Percentiles rank a stretch among this genome's conserved stretches.
phyloP scores from a whole-genome alignment of 2,888 invertebrate species.

The Monoplex corrugatus region DNA sequence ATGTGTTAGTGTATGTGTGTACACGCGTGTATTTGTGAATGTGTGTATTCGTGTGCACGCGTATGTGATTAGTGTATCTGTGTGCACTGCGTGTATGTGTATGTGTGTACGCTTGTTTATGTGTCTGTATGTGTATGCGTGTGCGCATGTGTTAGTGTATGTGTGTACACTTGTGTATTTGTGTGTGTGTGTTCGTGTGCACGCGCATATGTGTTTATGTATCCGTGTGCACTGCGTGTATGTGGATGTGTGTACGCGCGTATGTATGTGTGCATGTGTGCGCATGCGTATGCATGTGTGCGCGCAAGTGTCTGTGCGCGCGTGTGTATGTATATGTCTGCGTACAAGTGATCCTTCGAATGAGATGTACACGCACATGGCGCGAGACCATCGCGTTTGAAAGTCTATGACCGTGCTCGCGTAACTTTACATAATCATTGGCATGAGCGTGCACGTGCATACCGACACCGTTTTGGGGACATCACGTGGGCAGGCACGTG shows the following conservation, averaged over 20 bases:
- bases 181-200: not conserved
- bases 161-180: not conserved
- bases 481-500: too few relatives aligned
- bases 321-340: too few relatives aligned
- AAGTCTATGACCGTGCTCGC: too few relatives aligned
- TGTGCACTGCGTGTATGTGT: slow-evolving; percentile 28
- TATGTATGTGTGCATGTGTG: slow-evolving; percentile 2
- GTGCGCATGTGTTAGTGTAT: not conserved
- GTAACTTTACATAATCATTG: too few relatives aligned
- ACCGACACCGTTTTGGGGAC: too few relatives aligned
- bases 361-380: too few relatives aligned
- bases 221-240: not conserved
- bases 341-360: too few relatives aligned
- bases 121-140: slow-evolving; percentile 15
- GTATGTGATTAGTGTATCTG: slow-evolving; percentile 32
- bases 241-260: not conserved
- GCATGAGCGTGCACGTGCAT: too few relatives aligned
- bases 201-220: not conserved
- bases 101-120: slow-evolving; percentile 11
- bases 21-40: not conserved
- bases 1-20: not conserved
- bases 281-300: not conserved
- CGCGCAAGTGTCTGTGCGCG: not conserved
- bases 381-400: not conserved
- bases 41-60: not conserved